Percentiles rank a stretch among this genome's conserved stretches.
Conservation (phyloP, 2,888 invertebrate genomes). For the Callyntrura sp. region DNA sequence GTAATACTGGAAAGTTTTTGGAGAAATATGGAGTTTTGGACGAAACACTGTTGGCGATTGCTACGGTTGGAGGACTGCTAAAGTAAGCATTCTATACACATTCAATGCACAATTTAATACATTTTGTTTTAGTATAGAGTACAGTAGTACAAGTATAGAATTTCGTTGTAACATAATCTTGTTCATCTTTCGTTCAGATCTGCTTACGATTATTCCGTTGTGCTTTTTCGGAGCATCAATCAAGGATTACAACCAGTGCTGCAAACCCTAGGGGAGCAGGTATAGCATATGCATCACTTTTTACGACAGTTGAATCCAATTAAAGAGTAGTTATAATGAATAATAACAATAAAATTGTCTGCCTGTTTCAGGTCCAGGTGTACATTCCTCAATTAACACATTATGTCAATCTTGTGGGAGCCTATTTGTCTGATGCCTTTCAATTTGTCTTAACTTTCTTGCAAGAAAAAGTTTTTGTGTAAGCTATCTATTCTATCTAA, state of each 20-base stretch:
- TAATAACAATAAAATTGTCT: background rate
- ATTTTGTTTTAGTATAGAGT: too few species aligned
- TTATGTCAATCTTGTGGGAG: slow-evolving; percentile 71
- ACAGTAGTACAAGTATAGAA: background rate
- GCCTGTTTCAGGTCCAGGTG: slow-evolving; percentile 79
- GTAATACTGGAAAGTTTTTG: slow-evolving; percentile 82
- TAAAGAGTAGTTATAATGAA: background rate
- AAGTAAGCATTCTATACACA: slow-evolving; percentile 78
- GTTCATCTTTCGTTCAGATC: slow-evolving; percentile 52
- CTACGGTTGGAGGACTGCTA: slow-evolving; percentile 56
- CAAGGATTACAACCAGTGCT: slow-evolving; percentile 83
- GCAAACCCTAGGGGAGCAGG: slow-evolving; percentile 83
- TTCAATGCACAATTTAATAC: background rate
- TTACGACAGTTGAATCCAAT: background rate
- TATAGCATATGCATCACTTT: slow-evolving; percentile 30
- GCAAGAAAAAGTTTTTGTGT: slow-evolving; percentile 83
- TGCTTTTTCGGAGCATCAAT: slow-evolving; percentile 83
- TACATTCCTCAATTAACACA: slow-evolving; percentile 83
- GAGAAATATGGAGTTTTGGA: slow-evolving; percentile 82
- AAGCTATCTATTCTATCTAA: slow-evolving; percentile 69
- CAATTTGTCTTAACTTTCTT: slow-evolving; percentile 73
- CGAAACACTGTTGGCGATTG: slow-evolving; percentile 77
- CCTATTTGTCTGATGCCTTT: slow-evolving; percentile 64
- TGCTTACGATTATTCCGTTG: slow-evolving; percentile 76
- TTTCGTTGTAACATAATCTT: background rate